Evolutionary conservation across 2,113 vertebrate species (phyloP), one percentile per base, ranked within the genome.

Genomic region (Eupsittula cactorum): DNA sequence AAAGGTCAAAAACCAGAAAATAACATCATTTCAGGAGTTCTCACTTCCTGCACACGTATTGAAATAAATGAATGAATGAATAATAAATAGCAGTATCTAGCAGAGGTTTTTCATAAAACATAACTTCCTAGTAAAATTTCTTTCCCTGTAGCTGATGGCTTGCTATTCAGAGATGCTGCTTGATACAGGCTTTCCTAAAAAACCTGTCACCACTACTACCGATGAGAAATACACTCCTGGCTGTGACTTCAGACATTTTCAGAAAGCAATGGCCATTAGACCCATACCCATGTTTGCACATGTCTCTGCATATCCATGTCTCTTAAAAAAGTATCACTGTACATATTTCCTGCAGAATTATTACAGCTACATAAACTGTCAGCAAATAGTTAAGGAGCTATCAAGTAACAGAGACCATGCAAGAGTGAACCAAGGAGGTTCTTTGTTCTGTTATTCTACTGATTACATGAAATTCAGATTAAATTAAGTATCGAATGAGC

Each of bases 191-290:
- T 46, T 44, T 55, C 63, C 39, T 3, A 39, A 37, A 41, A 78
- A 63, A 3, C 55, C 6, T 35, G 46, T 31, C 47, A 33, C 25
- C 0, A 0, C 41, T 39, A 14, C 1, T 7, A 23, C n/a, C 33
- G 25, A 70, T 16, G 28, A 93, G 31, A 53, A 16, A 28, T 7
- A 31, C 4, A 7, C 9, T 83, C 13, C 52, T n/a, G 4, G 20
- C 24, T 27, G 24, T n/a, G 64, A 59, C 63, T 83, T 70, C 68
- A 59, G 20, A 77, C 10, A 39, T 67, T 75, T 42, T 33, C 6
- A n/a, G 33, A n/a, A 86, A 75, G 77, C 49, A 53, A 14, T 1
- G 18, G 17, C 20, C 33, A 10, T 10, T 24, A 55, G 31, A 69
- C 7, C 7, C 37, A 41, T 27, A 84, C 16, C n/a, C 23, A 18